Percentiles rank a stretch among this genome's conserved stretches.
Conservation (phyloP, 1,140 invertebrate genomes). For the Gerris buenoi region DNA sequence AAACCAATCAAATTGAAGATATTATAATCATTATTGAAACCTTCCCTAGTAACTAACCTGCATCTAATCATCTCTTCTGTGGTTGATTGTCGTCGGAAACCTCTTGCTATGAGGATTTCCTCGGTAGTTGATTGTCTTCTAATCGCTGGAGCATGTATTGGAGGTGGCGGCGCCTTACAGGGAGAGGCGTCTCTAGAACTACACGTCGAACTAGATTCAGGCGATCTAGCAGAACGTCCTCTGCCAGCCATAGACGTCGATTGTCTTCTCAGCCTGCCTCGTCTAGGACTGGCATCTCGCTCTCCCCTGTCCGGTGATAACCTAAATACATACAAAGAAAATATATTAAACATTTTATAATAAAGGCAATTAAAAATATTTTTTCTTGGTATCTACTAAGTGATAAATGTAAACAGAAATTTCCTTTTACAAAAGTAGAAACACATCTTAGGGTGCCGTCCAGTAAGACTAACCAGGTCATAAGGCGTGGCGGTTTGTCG, state of each 20-base stretch:
- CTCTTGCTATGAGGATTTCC: slow-evolving; percentile 76
- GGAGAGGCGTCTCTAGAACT: slow-evolving; percentile 42
- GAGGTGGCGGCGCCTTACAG: slow-evolving; percentile 21
- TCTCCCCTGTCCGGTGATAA: slow-evolving; percentile 32
- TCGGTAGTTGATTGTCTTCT: slow-evolving; percentile 77
- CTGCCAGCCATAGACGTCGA: slow-evolving; percentile 23
- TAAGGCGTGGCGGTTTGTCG: too few species aligned
- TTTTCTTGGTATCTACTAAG: too few species aligned
- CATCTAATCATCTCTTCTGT: slow-evolving; percentile 85
- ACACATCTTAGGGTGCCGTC: too few species aligned
- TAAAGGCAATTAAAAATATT: too few species aligned
- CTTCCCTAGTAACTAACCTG: slow-evolving; percentile 6
- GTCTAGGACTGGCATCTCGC: slow-evolving; percentile 48
- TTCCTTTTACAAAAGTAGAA: too few species aligned
- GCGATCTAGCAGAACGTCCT: slow-evolving; percentile 38
- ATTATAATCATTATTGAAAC: too few species aligned
- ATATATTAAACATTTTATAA: too few species aligned
- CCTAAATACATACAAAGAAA: too few species aligned
- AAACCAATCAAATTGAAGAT: too few species aligned
- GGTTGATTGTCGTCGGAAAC: slow-evolving; percentile 74
- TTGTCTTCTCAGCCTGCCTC: slow-evolving; percentile 43
- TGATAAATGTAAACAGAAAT: too few species aligned
- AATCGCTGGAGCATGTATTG: slow-evolving; percentile 49
- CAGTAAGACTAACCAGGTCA: too few species aligned
- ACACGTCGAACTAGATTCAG: slow-evolving; percentile 54